A percentile compares a stretch with the other conserved stretches of the same genome.
Conservation (phyloP, 2,113 vertebrate species). For the Pterophyllum scalare region DNA sequence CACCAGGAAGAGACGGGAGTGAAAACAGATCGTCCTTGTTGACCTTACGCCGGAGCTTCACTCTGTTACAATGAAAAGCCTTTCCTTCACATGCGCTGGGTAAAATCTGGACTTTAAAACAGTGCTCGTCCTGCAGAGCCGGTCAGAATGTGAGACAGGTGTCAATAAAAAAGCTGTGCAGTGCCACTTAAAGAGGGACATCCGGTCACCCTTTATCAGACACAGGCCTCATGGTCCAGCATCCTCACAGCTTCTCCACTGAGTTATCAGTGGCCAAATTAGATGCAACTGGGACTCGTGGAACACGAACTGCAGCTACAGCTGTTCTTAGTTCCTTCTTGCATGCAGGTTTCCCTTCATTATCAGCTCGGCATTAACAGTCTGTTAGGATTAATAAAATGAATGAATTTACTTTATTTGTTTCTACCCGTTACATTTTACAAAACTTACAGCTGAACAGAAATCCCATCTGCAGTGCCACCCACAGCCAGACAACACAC, state of each 20-base stretch:
- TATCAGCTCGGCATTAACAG: too few species aligned
- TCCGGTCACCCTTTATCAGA: background rate
- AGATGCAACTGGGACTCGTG: background rate
- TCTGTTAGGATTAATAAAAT: background rate
- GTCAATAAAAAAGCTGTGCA: too few species aligned
- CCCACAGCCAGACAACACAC: background rate
- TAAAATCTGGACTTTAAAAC: too few species aligned
- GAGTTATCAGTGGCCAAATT: rapidly evolving
- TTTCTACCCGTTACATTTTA: too few species aligned
- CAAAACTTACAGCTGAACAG: background rate
- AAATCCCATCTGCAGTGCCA: rapidly evolving
- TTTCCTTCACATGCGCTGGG: too few species aligned
- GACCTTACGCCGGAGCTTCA: too few species aligned
- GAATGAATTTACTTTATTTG: background rate
- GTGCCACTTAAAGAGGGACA: background rate
- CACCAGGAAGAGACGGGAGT: too few species aligned
- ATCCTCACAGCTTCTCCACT: background rate
- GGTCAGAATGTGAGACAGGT: too few species aligned
- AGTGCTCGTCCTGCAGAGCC: too few species aligned
- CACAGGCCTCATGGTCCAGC: background rate
- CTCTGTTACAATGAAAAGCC: too few species aligned
- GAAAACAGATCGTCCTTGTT: too few species aligned
- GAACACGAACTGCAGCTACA: background rate
- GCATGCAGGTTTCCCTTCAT: too few species aligned
- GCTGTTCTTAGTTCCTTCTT: background rate